Base-by-base conservation (phyloP, 2,113 vertebrate species). In the Riparia riparia region DNA sequence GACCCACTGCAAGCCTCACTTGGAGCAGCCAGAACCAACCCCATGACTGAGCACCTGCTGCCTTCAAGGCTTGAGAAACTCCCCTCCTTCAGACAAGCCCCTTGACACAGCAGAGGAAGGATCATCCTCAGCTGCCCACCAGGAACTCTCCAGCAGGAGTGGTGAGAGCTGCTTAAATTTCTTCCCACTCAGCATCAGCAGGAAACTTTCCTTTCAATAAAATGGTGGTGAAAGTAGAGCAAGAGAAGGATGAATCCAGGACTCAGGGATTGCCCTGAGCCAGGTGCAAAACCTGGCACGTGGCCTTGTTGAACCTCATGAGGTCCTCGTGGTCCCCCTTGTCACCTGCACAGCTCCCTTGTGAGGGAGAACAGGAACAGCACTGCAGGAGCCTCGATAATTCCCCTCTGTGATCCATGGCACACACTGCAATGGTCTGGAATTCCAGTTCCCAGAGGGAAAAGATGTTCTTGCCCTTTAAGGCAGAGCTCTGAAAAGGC, bases 351-450 rank as follows among this genome's bases (percentile, higher is more conserved):
- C 1, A 5, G 28, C 24, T 91, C 71, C n/a, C 42, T 26, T 2
- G 1, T 0, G 14, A 79, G 31, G 14, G 18, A 66, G 0, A 0
- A 42, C 56, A 72, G 57, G 72, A 80, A 6, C 47, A 88, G 56
- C 21, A 26, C 4, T 2, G 2, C 0, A 0, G 28, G 16, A 54
- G 7, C 16, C 18, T 12, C 0, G 0, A 18, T 1, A 16, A 77
- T 68, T 37, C 22, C 47, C 14, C 29, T 49, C 39, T 16, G 9
- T 49, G 42, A 65, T 41, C 70, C 13, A 3, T 11, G 32, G 51
- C 61, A 82, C 1, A 4, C 34, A 26, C 28, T 78, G 31, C 1
- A 2, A 12, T 34, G 47, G 37, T 49, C 57, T 66, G 76, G 9
- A 85, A 69, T 78, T 81, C 17, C 73, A 39, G 17, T 28, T 82